A percentile compares a stretch with the other conserved stretches of the same genome.
Conservation (phyloP, 1,140 invertebrate genomes). For the Drosophila sturtevanti region DNA sequence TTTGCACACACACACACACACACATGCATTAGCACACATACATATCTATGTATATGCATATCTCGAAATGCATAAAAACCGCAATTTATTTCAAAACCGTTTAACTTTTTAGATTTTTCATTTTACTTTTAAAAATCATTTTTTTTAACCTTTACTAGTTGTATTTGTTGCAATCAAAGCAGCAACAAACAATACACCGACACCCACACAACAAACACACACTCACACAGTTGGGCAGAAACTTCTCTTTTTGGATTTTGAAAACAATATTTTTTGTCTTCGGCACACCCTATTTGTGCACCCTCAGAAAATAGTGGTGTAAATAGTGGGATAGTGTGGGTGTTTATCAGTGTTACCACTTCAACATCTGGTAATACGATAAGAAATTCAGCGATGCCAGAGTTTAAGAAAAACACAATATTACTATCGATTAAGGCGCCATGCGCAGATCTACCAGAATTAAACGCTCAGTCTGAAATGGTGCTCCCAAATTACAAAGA, state of each 20-base stretch:
- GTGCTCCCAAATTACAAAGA: no score
- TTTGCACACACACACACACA: conserved; percentile 41
- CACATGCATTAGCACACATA: conserved; percentile 34
- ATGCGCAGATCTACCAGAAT: not conserved
- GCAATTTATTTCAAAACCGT: conserved; percentile 9
- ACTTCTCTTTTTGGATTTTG: conserved; percentile 3
- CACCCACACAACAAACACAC: conserved; percentile 10
- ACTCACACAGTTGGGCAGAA: conserved; percentile 35
- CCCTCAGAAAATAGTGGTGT: not conserved
- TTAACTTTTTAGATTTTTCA: not conserved
- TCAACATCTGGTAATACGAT: not conserved
- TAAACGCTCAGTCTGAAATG: no score
- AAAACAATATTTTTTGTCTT: conserved; percentile 19
- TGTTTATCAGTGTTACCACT: not conserved
- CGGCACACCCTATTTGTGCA: conserved; percentile 39
- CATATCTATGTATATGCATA: conserved; percentile 20
- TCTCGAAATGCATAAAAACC: conserved; percentile 23
- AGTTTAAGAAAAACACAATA: not conserved
- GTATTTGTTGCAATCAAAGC: conserved; percentile 3
- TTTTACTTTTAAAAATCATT: conserved; percentile 28
- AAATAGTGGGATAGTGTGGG: not conserved
- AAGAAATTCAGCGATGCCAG: not conserved
- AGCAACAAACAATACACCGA: conserved; percentile 20
- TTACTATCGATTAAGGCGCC: not conserved
- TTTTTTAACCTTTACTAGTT: conserved; percentile 4